These are phyloP conservation scores for Metallyticus violacea DNA, from an alignment of 2,888 invertebrate genomes.

Conservation along the genomic window DNA sequence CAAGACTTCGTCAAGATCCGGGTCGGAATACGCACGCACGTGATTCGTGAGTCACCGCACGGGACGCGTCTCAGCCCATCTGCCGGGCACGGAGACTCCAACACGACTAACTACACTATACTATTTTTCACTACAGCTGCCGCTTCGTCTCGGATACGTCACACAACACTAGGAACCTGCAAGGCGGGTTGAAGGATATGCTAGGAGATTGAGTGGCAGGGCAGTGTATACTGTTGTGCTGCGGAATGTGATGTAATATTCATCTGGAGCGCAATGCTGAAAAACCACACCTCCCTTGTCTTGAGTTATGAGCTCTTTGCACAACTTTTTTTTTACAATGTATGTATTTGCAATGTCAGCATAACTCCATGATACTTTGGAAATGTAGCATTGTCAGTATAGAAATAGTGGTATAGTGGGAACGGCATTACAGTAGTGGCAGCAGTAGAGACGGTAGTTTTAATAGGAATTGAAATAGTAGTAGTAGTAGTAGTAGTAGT, in stretches of 20 bases:
- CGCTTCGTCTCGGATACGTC: not conserved
- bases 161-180: too few species aligned
- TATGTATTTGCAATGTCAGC: too few species aligned
- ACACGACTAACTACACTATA: not conserved
- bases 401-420: too few species aligned
- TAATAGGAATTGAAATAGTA: too few species aligned
- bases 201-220: not conserved
- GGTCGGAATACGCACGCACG: not conserved
- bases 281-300: not conserved
- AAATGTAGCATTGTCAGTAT: too few species aligned
- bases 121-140: not conserved
- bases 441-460: too few species aligned
- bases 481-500: too few species aligned
- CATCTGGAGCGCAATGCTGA: not conserved
- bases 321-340: not conserved
- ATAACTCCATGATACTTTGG: too few species aligned
- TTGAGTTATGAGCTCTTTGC: not conserved
- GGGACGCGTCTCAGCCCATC: not conserved
- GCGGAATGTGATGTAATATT: not conserved
- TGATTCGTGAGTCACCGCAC: not conserved
- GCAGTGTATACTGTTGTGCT: too few species aligned
- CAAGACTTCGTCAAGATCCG: too few species aligned
- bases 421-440: too few species aligned
- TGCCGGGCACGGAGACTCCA: not conserved
- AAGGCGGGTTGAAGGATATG: not conserved